Base-by-base conservation (phyloP, 2,113 vertebrate genomes). In the Stigmatopora argus region DNA sequence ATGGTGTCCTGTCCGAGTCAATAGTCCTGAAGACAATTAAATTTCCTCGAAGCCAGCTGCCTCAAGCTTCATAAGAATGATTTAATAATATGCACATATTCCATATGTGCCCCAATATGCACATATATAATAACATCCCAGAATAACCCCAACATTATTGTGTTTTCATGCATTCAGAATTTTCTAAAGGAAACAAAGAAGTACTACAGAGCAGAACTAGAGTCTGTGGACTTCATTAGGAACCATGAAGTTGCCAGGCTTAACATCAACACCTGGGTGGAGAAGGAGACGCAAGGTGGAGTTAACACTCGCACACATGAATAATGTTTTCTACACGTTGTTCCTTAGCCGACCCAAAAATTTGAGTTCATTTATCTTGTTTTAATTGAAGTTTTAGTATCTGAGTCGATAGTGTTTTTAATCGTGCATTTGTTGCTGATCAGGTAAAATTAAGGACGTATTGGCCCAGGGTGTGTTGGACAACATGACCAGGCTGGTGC, bases 391-490 rank as follows among this genome's bases (percentile, higher is more conserved):
- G 2, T 41, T 41, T 41, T 41, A 41, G 38, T 10, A 9, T 38
- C 3, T 44, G 14, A 14, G 44, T 8, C 38, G 26, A 31, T 63
- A 41, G 38, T 48, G 21, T 48, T 48, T 56, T 18, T 17, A 9
- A 12, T 48, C 17, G 59, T 48, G n/a, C 41, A 15, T 3, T 3
- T 69, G 26, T 21, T 63, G 10, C 34, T 66, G 6, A 1, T 5
- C 69, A 96, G 94, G 91, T 66, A 98, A 97, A 90, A 97, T 98
- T 73, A 87, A 88, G 6, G 59, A 96, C 41, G 14, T 98, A 49
- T 73, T 98, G 72, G 57, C 69, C 17, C 0, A 82, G 19, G 92
- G 86, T 17, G 52, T 79, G 19, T 63, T 97, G 71, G 64, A 93
- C 41, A 14, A 0, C 3, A 11, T 47, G 38, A 95, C 93, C 63